A percentile compares a stretch with the other conserved stretches of the same genome.
These are phyloP conservation scores for Drosophila subquinaria DNA, from an alignment of 2,888 invertebrate genomes.

Conservation along the genomic window DNA sequence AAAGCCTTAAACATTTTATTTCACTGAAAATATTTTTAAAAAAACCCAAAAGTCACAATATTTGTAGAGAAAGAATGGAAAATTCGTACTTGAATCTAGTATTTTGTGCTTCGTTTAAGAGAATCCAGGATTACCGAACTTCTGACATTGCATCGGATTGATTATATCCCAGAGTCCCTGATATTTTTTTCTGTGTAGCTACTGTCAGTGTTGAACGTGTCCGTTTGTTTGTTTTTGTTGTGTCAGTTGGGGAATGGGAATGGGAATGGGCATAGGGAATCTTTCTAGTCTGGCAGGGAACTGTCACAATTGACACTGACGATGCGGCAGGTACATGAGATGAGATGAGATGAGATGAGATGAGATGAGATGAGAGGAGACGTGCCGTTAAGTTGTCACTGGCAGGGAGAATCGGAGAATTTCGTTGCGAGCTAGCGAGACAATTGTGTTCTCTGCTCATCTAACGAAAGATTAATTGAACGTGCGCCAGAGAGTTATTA, in stretches of 20 bases:
- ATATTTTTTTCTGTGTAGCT: not conserved
- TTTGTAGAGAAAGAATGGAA: too few relatives aligned
- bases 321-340: slow-evolving; percentile 76
- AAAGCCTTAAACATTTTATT: too few relatives aligned
- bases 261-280: slow-evolving; percentile 25
- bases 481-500: slow-evolving; percentile 82
- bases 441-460: slow-evolving; percentile 1
- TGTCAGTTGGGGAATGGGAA: slow-evolving; percentile 13
- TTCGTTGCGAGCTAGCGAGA: slow-evolving; percentile 16
- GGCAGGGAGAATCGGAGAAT: slow-evolving; percentile 14
- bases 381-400: slow-evolving; percentile 69
- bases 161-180: too few relatives aligned
- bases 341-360: slow-evolving; percentile 43
- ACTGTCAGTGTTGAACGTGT: slow-evolving; percentile 54
- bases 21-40: too few relatives aligned
- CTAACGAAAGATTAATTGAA: slow-evolving; percentile 83
- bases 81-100: too few relatives aligned
- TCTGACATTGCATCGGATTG: too few relatives aligned
- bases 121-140: too few relatives aligned
- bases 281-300: slow-evolving; percentile 49
- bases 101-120: too few relatives aligned
- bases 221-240: slow-evolving; percentile 77
- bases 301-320: slow-evolving; percentile 81
- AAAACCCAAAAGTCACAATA: too few relatives aligned
- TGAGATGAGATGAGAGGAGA: slow-evolving; percentile 47